Evolutionary conservation across 2,888 invertebrate species (phyloP).

Genomic region (Cylloceria caligata): DNA sequence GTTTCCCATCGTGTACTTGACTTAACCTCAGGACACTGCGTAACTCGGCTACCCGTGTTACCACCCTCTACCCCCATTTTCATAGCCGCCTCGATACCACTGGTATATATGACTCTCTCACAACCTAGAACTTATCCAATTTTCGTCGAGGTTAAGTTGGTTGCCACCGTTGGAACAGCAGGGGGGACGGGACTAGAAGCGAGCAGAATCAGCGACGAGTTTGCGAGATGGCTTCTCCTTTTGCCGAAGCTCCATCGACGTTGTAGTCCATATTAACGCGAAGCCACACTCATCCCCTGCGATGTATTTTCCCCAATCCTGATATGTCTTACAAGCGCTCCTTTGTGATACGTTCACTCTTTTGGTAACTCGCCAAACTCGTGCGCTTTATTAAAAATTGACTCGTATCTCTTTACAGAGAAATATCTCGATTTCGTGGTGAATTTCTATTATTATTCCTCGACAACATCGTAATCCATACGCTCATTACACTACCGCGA

Average conservation of each 20-base stretch:
- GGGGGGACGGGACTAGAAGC: neutral
- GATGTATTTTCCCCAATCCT: neutral
- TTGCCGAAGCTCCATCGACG: neutral
- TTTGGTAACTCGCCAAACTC: neutral
- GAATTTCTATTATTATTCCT: constrained; percentile 34
- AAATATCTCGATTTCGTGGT: neutral
- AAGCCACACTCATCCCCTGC: neutral
- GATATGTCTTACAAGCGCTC: constrained; percentile 4
- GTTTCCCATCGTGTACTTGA: constrained; percentile 6
- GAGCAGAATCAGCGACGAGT: constrained; percentile 53
- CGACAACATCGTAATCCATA: no score
- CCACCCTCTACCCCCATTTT: neutral
- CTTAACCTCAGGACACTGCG: neutral
- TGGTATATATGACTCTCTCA: constrained; percentile 10
- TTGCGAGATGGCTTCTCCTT: constrained; percentile 10
- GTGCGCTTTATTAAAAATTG: neutral
- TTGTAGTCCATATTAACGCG: neutral
- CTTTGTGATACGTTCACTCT: neutral
- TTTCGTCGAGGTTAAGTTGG: constrained; percentile 48
- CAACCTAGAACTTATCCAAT: constrained; percentile 63
- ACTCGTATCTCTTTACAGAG: neutral
- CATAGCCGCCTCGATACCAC: constrained; percentile 1
- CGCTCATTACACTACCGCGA: constrained; percentile 30
- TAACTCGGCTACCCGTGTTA: neutral
- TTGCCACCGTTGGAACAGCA: constrained; percentile 8